Conservation (phyloP, 2,113 vertebrate genomes). For the Loxodonta africana region DNA sequence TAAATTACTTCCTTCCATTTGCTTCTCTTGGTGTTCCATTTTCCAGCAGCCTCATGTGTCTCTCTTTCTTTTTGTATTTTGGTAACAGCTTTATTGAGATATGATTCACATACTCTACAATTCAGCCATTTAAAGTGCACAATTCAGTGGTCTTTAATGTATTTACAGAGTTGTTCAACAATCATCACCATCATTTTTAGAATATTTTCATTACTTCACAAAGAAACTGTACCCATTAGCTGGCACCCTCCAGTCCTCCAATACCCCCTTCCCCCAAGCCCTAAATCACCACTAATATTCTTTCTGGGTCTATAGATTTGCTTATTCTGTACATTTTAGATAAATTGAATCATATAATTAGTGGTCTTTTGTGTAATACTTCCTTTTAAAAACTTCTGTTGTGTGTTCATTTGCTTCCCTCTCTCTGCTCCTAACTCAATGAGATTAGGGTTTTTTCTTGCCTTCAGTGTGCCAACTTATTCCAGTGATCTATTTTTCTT, state of each 20-base stretch:
- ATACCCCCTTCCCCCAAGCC: not conserved
- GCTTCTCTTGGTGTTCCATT: slow-evolving; percentile 5
- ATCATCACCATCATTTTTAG: not conserved
- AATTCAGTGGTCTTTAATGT: not conserved
- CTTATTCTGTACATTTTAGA: not conserved
- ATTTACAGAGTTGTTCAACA: not conserved
- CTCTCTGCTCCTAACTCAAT: not conserved
- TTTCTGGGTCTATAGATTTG: not conserved
- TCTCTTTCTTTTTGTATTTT: not conserved
- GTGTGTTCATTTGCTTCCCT: not conserved
- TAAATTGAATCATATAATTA: not conserved
- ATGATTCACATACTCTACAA: not conserved
- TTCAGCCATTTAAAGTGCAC: slow-evolving; percentile 3
- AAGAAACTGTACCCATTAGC: not conserved
- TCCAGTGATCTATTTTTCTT: not conserved
- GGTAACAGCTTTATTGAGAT: slow-evolving; percentile 15
- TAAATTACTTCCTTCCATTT: not conserved
- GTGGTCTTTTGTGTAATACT: not conserved
- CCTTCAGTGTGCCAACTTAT: not conserved
- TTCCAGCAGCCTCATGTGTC: not conserved
- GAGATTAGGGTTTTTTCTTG: not conserved
- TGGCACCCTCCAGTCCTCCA: not conserved
- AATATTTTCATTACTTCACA: not conserved
- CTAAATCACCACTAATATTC: not conserved
- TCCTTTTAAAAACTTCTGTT: not conserved